A percentile compares a stretch with the other conserved stretches of the same genome.
Conservation (phyloP, 1,140 invertebrate species). For the Eumaeus atala region DNA sequence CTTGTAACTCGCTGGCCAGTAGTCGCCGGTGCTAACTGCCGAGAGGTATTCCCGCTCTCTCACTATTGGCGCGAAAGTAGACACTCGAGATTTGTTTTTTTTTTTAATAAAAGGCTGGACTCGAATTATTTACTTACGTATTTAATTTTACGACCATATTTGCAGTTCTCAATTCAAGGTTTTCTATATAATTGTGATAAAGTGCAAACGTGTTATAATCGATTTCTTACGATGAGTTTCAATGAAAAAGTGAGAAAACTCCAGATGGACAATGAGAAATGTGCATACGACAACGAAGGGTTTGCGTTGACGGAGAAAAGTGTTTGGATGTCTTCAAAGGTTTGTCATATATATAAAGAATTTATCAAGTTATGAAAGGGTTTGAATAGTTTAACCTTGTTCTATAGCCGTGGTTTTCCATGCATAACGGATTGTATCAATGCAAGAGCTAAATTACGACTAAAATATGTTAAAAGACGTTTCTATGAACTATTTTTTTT, state of each 20-base stretch:
- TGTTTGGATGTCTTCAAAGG: constrained; percentile 29
- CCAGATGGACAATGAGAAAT: constrained; percentile 26
- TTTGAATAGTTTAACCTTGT: constrained; percentile 29
- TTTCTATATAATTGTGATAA: constrained; percentile 15
- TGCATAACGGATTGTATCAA: constrained; percentile 34
- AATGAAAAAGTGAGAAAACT: constrained; percentile 18
- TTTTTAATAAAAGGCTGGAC: background rate
- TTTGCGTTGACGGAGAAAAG: constrained; percentile 37
- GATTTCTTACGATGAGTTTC: constrained; percentile 18
- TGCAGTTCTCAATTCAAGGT: constrained; percentile 6
- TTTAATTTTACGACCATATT: background rate
- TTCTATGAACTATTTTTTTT: too few relatives aligned
- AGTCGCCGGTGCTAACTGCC: constrained; percentile 23
- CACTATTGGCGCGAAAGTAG: constrained; percentile 26
- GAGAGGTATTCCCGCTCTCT: constrained; percentile 24
- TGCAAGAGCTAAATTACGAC: constrained; percentile 19
- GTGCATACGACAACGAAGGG: constrained; percentile 32
- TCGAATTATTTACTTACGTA: background rate
- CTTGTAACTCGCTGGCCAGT: constrained; percentile 25
- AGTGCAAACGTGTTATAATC: constrained; percentile 6
- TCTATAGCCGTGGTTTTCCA: constrained; percentile 22
- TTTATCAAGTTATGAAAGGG: constrained; percentile 21
- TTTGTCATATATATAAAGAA: constrained; percentile 16
- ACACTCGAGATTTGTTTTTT: constrained; percentile 14
- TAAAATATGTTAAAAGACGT: too few relatives aligned